Percentiles rank a stretch among this genome's conserved stretches.
These are phyloP conservation scores for Tigriopus californicus DNA, from an alignment of 2,888 invertebrate genomes.

Conservation along the genomic window DNA sequence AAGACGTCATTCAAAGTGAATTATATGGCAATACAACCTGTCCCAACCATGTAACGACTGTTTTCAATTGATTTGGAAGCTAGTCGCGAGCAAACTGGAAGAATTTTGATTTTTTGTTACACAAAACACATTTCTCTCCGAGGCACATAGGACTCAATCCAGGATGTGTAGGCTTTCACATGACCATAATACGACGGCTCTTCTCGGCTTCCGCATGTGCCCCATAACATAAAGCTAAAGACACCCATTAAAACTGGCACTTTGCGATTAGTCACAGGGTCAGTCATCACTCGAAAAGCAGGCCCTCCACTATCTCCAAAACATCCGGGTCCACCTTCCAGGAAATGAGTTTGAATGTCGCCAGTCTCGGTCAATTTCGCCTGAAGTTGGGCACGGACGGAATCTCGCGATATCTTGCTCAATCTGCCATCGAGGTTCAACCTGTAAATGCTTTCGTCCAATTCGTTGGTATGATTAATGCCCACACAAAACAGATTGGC, in stretches of 20 bases:
- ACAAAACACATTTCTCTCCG: neutral
- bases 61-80: no score
- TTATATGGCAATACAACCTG: no score
- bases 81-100: no score
- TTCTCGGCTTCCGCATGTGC: slow-evolving; percentile 1
- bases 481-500: neutral
- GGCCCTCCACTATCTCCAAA: slow-evolving; percentile 14
- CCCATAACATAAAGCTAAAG: slow-evolving; percentile 11
- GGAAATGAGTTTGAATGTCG: neutral
- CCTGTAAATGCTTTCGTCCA: neutral
- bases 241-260: slow-evolving; percentile 1
- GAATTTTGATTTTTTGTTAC: neutral
- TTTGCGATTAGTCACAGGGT: neutral
- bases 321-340: slow-evolving; percentile 1
- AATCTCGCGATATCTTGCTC: neutral
- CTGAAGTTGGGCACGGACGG: no score
- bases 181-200: neutral
- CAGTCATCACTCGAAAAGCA: neutral
- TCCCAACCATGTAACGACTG: no score
- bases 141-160: slow-evolving; percentile 9
- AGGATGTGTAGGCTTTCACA: neutral
- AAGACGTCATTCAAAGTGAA: no score
- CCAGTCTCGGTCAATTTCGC: no score
- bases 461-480: neutral
- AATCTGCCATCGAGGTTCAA: neutral